phyloP scores from a whole-genome alignment of 2,113 vertebrate species.

The Paralichthys olivaceus region DNA sequence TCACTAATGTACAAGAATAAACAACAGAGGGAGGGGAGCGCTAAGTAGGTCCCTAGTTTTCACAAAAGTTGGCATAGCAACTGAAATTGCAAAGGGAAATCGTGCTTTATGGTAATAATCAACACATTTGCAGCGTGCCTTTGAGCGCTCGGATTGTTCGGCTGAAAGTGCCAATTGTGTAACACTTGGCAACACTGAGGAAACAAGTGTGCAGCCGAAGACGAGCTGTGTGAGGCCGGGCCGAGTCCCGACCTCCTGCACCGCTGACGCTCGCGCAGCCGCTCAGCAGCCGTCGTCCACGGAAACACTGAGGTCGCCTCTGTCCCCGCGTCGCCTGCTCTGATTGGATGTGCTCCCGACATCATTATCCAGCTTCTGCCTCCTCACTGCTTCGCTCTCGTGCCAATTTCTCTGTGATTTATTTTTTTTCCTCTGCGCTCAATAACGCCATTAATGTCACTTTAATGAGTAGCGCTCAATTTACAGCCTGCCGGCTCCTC shows the following conservation, averaged over 20 bases:
- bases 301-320: background rate
- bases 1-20: conserved; percentile 39
- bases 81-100: conserved; percentile 31
- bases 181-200: conserved; percentile 42
- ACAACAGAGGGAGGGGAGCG: conserved; percentile 29
- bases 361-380: conserved; percentile 54
- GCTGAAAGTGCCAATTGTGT: conserved; percentile 28
- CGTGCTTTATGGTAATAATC: conserved; percentile 49
- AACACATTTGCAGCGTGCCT: conserved; percentile 47
- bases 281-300: too few relatives aligned
- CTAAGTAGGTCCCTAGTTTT: conserved; percentile 55
- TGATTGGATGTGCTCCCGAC: conserved; percentile 17
- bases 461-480: conserved; percentile 73
- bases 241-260: too few relatives aligned
- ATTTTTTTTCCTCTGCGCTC: conserved; percentile 61
- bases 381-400: conserved; percentile 43
- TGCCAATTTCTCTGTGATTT: conserved; percentile 66
- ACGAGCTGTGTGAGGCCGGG: too few relatives aligned
- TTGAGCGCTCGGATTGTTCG: conserved; percentile 10
- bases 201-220: conserved; percentile 12
- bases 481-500: conserved; percentile 59
- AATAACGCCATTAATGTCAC: conserved; percentile 74
- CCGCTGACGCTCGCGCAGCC: too few relatives aligned
- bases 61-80: conserved; percentile 68
- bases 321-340: background rate